These are phyloP conservation scores for Romanogobio albipinnatus DNA, from an alignment of 2,113 vertebrate species.

Conservation along the genomic window DNA sequence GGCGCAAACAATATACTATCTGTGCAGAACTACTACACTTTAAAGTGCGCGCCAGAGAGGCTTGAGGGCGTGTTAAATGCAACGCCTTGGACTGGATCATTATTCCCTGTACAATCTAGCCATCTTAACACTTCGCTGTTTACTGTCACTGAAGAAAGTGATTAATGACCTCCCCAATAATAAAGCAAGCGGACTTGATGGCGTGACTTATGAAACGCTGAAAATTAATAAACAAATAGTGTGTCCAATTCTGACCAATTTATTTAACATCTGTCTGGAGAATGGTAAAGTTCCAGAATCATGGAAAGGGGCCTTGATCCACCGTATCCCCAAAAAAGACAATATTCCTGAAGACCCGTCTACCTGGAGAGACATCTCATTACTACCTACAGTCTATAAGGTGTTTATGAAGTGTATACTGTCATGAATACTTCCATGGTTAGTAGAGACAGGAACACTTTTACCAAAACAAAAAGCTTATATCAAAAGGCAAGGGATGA, in stretches of 20 bases:
- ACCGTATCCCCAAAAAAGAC: slow-evolving; percentile 22
- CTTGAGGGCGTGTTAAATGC: no score
- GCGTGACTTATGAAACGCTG: neutral
- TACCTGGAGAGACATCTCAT: slow-evolving; percentile 12
- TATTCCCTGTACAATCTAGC: no score
- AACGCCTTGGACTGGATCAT: no score
- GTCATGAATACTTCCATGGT: neutral
- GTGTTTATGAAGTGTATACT: neutral
- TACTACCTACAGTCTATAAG: neutral
- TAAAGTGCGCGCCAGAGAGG: no score
- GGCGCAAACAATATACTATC: no score
- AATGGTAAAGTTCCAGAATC: no score
- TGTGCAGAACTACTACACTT: no score
- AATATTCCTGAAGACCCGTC: slow-evolving; percentile 26
- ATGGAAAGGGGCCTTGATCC: slow-evolving; percentile 26
- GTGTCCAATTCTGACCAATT: neutral
- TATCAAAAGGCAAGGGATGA: no score
- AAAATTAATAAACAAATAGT: neutral
- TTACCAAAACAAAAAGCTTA: no score
- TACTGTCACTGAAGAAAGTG: neutral
- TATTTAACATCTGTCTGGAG: slow-evolving; percentile 2
- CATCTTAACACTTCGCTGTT: no score
- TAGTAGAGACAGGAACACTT: no score
- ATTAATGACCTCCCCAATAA: neutral
- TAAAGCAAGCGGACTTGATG: slow-evolving; percentile 8